Percentiles rank a stretch among this genome's conserved stretches.
Evolutionary conservation across 2,797 vertebrate genomes (phyloP).

Genomic region (Podarcis siculus): DNA sequence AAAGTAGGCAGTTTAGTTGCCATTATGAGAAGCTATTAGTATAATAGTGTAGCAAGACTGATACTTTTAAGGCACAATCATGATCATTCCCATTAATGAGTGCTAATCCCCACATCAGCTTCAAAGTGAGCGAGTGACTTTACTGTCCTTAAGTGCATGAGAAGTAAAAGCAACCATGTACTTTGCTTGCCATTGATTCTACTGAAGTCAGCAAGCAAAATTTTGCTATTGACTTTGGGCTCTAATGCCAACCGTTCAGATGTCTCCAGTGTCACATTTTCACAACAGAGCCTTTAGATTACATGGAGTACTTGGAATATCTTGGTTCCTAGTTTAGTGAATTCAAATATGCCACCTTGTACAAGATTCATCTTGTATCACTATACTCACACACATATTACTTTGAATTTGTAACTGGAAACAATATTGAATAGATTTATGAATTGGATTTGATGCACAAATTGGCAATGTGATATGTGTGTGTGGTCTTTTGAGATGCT

Average conservation of each 20-base stretch:
- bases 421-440: neutral
- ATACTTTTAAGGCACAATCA: conserved; percentile 30
- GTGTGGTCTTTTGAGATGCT: neutral
- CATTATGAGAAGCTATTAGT: neutral
- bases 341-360: neutral
- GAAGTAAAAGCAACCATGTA: neutral
- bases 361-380: neutral
- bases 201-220: neutral
- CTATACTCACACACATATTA: neutral
- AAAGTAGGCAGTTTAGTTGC: neutral
- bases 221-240: neutral
- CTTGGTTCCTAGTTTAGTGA: neutral
- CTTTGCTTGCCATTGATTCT: neutral
- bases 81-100: conserved; percentile 17
- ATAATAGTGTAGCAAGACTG: neutral
- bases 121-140: neutral
- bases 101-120: neutral
- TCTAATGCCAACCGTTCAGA: neutral
- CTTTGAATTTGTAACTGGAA: neutral
- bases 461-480: neutral
- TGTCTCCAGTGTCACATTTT: neutral
- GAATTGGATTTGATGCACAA: neutral
- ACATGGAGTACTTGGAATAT: neutral
- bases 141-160: neutral
- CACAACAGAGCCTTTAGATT: neutral